Percentiles rank a stretch among this genome's conserved stretches.
phyloP scores from a whole-genome alignment of 2,888 invertebrate genomes.

The Odiellus spinosus region DNA sequence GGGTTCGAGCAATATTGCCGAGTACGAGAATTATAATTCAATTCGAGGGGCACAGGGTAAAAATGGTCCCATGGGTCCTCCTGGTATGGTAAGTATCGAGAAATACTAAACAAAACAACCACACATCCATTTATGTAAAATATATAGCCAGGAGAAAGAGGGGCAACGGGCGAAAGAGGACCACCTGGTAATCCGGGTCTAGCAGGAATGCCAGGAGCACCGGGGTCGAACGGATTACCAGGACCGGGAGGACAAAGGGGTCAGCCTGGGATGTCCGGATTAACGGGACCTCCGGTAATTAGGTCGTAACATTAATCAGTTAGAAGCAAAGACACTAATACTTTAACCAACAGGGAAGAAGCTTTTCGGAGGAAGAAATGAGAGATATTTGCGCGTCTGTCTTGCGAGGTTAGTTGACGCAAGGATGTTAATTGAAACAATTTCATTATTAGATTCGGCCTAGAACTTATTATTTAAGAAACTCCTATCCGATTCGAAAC shows the following conservation, averaged over 20 bases:
- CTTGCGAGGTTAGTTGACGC: slow-evolving; percentile 45
- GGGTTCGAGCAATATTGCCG: no score
- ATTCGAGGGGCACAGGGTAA: slow-evolving; percentile 21
- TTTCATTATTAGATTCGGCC: no score
- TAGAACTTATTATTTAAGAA: no score
- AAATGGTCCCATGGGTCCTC: slow-evolving; percentile 40
- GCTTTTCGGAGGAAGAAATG: slow-evolving; percentile 53
- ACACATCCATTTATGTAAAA: background rate
- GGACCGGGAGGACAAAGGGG: slow-evolving; percentile 40
- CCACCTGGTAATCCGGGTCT: slow-evolving; percentile 41
- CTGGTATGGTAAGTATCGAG: slow-evolving; percentile 36
- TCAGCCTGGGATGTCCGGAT: slow-evolving; percentile 30
- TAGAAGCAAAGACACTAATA: background rate
- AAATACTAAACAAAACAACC: background rate
- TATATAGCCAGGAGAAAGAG: slow-evolving; percentile 40
- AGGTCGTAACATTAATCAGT: background rate
- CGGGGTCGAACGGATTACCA: slow-evolving; percentile 43
- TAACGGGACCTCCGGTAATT: slow-evolving; percentile 29
- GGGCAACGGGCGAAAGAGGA: slow-evolving; percentile 39
- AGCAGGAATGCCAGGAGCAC: slow-evolving; percentile 41
- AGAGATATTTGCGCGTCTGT: slow-evolving; percentile 63
- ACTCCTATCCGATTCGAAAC: no score
- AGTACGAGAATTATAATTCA: no score
- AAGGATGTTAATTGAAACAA: background rate
- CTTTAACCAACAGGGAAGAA: slow-evolving; percentile 40